Base-by-base conservation (phyloP, 2,888 invertebrate species). In the Drosophila glabriapex region DNA sequence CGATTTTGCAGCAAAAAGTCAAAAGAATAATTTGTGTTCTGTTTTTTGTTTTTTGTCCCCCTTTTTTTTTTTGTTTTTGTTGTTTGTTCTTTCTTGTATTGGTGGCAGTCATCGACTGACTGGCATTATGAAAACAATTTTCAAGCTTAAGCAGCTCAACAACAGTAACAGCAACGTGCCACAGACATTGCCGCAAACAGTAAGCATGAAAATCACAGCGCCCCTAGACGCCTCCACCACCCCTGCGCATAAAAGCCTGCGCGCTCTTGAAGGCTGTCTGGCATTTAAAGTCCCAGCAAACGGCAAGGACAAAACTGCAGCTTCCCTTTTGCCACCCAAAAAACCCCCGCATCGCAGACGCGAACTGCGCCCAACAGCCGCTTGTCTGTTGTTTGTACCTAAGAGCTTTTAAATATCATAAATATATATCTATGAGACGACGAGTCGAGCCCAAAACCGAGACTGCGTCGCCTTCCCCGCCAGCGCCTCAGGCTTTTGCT, bases 331-430 rank as follows among this genome's bases (percentile, higher is more conserved):
- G 39, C 58, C 50, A 35, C 39, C 43, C 29, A 31, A 4, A 4
- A 22, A 2, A 5, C 25, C 52, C 41, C 12, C 31, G 31, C 31
- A 10, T n/a, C 29, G 56, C 28, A 56, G 39, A 56, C 76, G 79
- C 76, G 75, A 76, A 75, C 54, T 62, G 75, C 49, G 78, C 77
- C 67, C 53, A 56, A 63, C 72, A 62, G 70, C 54, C 85, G 80
- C 86, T 82, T 91, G 85, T 89, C 85, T 91, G 90, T 91, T 85
- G 85, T 85, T 85, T 85, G 91, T 91, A 87, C 90, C 90, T 91
- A 91, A 90, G 89, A 90, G 90, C 91, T 89, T 91, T 89, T 89
- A 87, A 91, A 91, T 89, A 90, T 91, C 89, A 91, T 91, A 87
- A 91, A 87, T 91, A 87, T 90, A 91, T 90, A 86, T 85, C 78